phyloP scores from a whole-genome alignment of 1,140 invertebrate genomes.

The Tetranychus cinnabarinus region DNA sequence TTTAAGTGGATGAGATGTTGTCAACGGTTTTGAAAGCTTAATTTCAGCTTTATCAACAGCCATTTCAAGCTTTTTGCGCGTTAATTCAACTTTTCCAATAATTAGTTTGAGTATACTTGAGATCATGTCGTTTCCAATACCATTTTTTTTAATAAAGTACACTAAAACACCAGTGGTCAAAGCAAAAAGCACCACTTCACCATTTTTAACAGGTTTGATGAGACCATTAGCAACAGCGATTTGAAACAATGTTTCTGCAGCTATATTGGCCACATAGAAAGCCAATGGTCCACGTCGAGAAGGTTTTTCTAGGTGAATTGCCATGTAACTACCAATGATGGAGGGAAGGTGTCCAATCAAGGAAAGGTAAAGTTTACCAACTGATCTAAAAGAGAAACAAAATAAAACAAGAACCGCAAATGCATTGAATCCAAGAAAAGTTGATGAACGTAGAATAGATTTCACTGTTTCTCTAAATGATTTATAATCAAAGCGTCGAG shows the following conservation, averaged over 20 bases:
- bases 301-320: constrained; percentile 35
- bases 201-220: constrained; percentile 32
- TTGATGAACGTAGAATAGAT: neutral
- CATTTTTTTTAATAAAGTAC: constrained; percentile 5
- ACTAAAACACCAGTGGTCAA: neutral
- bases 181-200: constrained; percentile 25
- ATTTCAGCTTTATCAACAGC: constrained; percentile 5
- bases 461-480: neutral
- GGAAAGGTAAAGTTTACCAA: neutral
- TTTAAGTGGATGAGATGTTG: neutral
- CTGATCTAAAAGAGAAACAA: neutral
- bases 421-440: neutral
- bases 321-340: constrained; percentile 2
- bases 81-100: constrained; percentile 3
- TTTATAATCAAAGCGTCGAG: neutral
- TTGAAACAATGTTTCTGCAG: constrained; percentile 16
- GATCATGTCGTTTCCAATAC: constrained; percentile 5
- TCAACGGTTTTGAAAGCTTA: neutral
- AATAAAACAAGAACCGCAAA: neutral
- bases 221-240: constrained; percentile 23
- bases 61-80: neutral
- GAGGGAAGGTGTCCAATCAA: neutral
- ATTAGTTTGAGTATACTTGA: constrained; percentile 3
- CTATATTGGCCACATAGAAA: constrained; percentile 53
- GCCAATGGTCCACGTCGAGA: constrained; percentile 41